Base-by-base conservation (phyloP, 1,140 invertebrate genomes). In the Pseudomyrmex dendroicus region DNA sequence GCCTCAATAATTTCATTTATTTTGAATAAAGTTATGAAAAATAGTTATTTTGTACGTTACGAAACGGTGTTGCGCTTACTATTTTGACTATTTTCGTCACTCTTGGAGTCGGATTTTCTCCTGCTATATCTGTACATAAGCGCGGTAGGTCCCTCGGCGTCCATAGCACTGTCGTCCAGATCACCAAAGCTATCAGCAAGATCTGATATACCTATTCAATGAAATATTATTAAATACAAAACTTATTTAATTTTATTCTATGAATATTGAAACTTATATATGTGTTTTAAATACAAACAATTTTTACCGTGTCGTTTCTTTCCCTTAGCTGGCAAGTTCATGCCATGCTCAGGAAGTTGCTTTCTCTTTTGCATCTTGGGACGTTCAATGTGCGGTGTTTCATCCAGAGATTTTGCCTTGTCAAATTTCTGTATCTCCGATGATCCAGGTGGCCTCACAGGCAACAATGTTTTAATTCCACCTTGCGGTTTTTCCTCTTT, bases 381-480 rank as follows among this genome's bases (percentile, higher is more conserved):
- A 35, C 83, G 89, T 0, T 93, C 91, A 2, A 76, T 62, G 61
- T 87, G 89, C 8, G 66, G 57, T 2, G 68, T 7, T 25, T 93
- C 93, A 50, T 94, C 92, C 2, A 89, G 15, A n/a, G 86, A 87
- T 52, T 92, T 93, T 1, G 87, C 83, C 50, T 89, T 89, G 61
- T 94, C 92, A 12, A 70, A 74, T 82, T 46, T 91, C 3, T 86
- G 86, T 2, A 57, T 2, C 56, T 92, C 90, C 15, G 70, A 68
- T 4, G 84, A 63, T 48, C 50, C 61, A 9, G 89, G 25, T 56
- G 93, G 87, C 59, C 94, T 91, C 7, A 95, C 93, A 9, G 95
- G 95, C 20, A 95, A 86, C 50, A 95, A 89, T 4, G 95, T 95
- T 91, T 95, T 95, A 50, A 95, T 95, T 0, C 94, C 94, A 20